Evolutionary conservation across 2,888 invertebrate genomes (phyloP), one percentile per base, ranked within the genome.

Genomic region (Leucoptera coffeella): DNA sequence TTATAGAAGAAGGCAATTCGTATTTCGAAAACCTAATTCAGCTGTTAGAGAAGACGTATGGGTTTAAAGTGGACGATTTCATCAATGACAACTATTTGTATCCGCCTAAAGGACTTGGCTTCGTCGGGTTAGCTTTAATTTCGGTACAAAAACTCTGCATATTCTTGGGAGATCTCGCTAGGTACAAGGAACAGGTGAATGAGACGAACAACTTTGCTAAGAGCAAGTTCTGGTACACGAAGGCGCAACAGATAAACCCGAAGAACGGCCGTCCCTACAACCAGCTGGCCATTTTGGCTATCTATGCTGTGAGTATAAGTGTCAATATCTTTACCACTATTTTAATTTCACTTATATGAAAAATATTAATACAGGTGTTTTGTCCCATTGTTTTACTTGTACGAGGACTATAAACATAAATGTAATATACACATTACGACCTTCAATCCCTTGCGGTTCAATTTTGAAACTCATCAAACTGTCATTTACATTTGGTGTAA

Each of bases 261-360:
- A 89, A 91, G 56, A 94, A 94, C 67, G 95, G 95, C 26, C 78
- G 89, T 37, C 92, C 95, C 1, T 96, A 95, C 51, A 91, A 95
- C 57, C 95, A 96, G 53, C 62, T 97, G 39, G 96, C 94, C 13
- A 78, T 96, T 39, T 67, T 96, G 45, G 89, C 95, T 2, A 79
- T 87, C 38, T 84, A 81, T 50, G 79, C 82, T 29, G 85, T 85
- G 60, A 74, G 78, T 77, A 37, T 34, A 14, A n/a, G n/a, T n/a
- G n/a, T n/a, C n/a, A n/a, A n/a, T n/a, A n/a, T n/a, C n/a, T n/a
- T n/a, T n/a, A n/a, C n/a, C n/a, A n/a, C n/a, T n/a, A n/a, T n/a
- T n/a, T n/a, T n/a, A n/a, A n/a, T n/a, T n/a, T n/a, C n/a, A n/a
- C n/a, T n/a, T n/a, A n/a, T n/a, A n/a, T n/a, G n/a, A n/a, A n/a